Base-by-base conservation (phyloP, 2,797 vertebrate genomes). In the Austrolebias charrua region DNA sequence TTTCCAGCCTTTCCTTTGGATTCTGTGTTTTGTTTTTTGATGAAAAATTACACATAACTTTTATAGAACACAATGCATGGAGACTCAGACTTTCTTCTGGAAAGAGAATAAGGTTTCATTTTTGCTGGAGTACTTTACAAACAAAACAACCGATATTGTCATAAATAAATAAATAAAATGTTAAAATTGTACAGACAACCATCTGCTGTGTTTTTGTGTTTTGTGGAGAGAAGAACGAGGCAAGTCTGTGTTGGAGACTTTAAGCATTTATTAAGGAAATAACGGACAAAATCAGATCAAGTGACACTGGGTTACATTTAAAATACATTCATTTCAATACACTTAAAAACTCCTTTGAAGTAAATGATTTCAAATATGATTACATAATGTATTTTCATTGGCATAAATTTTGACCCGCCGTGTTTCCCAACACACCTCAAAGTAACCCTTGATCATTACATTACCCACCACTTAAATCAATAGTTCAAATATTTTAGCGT, bases 101-200 rank as follows among this genome's bases (percentile, higher is more conserved):
- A 92, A 93, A 93, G 90, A 95, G 84, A 87, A 89, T 92, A 93
- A 93, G 91, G 93, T 96, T 96, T 93, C 93, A 82, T 94, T 89
- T 95, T 95, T 95, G 94, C 94, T 95, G 94, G 94, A 96, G 93
- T 96, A 94, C 94, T 96, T 96, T 96, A 94, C 94, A 95, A 87
- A 95, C 92, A 95, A 94, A 95, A 94, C 94, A 95, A 94, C 95
- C 95, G 90, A 95, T 95, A 95, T 97, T 97, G 95, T 95, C 95
- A 96, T 96, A 96, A 96, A 95, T 95, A 96, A 96, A 46, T 48
- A 20, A 24, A 48, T n/a, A 8, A 96, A 93, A 88, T 91, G 86
- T 75, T n/a, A n/a, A n/a, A 94, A 91, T 72, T 91, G 89, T 89
- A 90, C 88, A 90, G 83, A 86, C 89, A 81, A 79, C n/a, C 66